A percentile compares a stretch with the other conserved stretches of the same genome.
Evolutionary conservation across 1,140 invertebrate species (phyloP).

Genomic region (Caerostris extrusa): DNA sequence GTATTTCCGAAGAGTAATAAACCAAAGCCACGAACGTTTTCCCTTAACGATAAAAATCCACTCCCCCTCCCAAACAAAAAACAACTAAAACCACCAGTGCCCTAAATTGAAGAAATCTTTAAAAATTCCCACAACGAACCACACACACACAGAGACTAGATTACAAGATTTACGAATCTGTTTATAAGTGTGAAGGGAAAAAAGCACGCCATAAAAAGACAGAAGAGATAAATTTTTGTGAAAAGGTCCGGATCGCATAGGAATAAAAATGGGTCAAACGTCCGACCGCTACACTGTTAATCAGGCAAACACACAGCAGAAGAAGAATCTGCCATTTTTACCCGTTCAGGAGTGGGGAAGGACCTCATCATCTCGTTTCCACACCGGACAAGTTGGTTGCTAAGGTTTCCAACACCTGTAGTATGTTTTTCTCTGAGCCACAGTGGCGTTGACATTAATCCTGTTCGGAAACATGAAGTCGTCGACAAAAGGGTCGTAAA

Average conservation of each 20-base stretch:
- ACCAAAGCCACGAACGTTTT: not conserved
- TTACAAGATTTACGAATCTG: slow-evolving; percentile 9
- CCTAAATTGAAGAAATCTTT: not conserved
- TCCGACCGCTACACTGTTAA: slow-evolving; percentile 4
- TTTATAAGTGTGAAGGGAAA: not conserved
- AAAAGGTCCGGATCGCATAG: not conserved
- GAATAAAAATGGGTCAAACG: slow-evolving; percentile 10
- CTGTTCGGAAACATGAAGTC: not conserved
- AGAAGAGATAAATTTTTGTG: not conserved
- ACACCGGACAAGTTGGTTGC: not conserved
- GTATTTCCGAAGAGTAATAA: not conserved
- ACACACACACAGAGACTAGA: not conserved
- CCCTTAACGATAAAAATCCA: too few relatives aligned
- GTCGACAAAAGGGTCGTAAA: not conserved
- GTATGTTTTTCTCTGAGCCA: not conserved
- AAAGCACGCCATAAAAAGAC: not conserved
- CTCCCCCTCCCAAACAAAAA: too few relatives aligned
- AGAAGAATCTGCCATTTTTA: slow-evolving; percentile 1
- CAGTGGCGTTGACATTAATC: not conserved
- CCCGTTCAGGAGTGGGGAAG: not conserved
- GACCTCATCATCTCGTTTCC: not conserved
- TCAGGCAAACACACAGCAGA: not conserved
- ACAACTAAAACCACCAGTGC: not conserved
- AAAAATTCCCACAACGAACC: not conserved
- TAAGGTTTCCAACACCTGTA: not conserved